phyloP scores from a whole-genome alignment of 1,140 invertebrate genomes.

The Solenopsis invicta region DNA sequence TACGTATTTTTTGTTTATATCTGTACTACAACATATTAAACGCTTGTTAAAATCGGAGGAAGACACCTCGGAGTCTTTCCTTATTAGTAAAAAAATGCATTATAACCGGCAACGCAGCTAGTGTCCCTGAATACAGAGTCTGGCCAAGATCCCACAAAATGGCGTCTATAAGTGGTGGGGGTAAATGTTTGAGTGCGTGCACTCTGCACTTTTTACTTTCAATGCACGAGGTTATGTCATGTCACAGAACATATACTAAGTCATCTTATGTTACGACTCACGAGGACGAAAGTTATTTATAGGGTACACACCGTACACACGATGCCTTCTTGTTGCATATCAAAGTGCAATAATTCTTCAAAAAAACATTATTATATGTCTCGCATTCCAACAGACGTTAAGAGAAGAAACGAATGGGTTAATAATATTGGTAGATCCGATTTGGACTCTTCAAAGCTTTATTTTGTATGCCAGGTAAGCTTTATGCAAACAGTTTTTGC shows the following conservation, averaged over 20 bases:
- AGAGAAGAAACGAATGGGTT: not conserved
- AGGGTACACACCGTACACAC: not conserved
- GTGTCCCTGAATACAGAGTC: not conserved
- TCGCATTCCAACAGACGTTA: not conserved
- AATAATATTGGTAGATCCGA: not conserved
- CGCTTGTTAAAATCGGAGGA: too few species aligned
- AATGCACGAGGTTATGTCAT: too few species aligned
- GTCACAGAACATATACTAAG: too few species aligned
- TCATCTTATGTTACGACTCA: too few species aligned
- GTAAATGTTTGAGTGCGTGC: not conserved
- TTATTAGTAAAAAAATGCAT: too few species aligned
- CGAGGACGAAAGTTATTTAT: too few species aligned
- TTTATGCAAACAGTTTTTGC: too few species aligned
- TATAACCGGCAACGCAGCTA: too few species aligned
- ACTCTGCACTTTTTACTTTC: too few species aligned
- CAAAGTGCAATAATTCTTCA: not conserved
- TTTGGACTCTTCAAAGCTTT: not conserved
- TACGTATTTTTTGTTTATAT: too few species aligned
- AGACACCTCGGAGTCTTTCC: too few species aligned
- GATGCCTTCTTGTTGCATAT: not conserved
- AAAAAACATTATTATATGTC: not conserved
- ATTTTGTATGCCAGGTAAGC: not conserved
- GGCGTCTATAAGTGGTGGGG: constrained; percentile 5
- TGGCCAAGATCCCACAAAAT: not conserved
- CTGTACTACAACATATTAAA: too few species aligned